These are phyloP conservation scores for Pseudomyrmex sp. DNA, from an alignment of 1,140 invertebrate species.

Conservation along the genomic window DNA sequence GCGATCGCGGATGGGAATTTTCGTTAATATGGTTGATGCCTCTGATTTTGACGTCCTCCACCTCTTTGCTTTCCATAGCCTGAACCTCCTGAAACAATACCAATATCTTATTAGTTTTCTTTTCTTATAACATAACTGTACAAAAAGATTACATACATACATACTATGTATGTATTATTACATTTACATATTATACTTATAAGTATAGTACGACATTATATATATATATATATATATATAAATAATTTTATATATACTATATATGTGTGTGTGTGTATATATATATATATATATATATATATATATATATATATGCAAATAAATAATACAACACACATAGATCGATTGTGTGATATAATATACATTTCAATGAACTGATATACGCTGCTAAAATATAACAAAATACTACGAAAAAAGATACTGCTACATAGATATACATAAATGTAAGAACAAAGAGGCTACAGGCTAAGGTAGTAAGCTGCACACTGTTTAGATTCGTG, in stretches of 20 bases:
- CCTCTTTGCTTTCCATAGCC: slow-evolving; percentile 86
- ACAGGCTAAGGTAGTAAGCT: slow-evolving; percentile 84
- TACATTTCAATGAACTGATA: slow-evolving; percentile 54
- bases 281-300: no score
- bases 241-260: no score
- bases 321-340: background rate
- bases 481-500: slow-evolving; percentile 72
- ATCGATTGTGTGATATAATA: slow-evolving; percentile 66
- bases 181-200: background rate
- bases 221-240: no score
- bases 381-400: slow-evolving; percentile 39
- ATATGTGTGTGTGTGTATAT: no score
- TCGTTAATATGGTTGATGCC: slow-evolving; percentile 91
- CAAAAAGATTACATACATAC: no score
- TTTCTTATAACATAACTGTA: no score
- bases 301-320: no score
- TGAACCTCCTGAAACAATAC: slow-evolving; percentile 86
- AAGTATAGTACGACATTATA: background rate
- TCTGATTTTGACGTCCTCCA: slow-evolving; percentile 88
- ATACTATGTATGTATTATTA: no score
- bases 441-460: slow-evolving; percentile 80
- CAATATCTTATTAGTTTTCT: slow-evolving; percentile 72
- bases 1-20: slow-evolving; percentile 79
- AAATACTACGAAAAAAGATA: slow-evolving; percentile 30
- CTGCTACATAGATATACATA: slow-evolving; percentile 50